A percentile compares a stretch with the other conserved stretches of the same genome.
phyloP scores from a whole-genome alignment of 2,113 vertebrate species.

The Tor tambroides region DNA sequence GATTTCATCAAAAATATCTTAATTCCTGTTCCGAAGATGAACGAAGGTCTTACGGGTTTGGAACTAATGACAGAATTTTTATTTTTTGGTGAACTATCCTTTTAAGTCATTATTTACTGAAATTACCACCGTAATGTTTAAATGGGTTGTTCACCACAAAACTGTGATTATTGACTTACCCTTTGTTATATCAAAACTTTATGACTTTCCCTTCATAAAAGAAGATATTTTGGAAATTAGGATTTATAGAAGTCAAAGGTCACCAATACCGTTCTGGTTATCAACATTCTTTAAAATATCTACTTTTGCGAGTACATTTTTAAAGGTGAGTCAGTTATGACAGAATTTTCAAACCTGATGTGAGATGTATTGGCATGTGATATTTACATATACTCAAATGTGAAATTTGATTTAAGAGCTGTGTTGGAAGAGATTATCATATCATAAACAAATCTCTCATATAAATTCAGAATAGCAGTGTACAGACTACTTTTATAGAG shows the following conservation, averaged over 20 bases:
- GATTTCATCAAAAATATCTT: too few relatives aligned
- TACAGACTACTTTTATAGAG: not conserved
- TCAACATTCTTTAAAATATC: not conserved
- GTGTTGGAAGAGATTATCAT: not conserved
- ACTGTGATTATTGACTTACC: not conserved
- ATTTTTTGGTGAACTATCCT: too few relatives aligned
- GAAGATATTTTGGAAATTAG: not conserved
- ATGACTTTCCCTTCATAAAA: not conserved
- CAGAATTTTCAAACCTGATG: not conserved
- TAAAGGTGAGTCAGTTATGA: not conserved
- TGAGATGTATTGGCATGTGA: not conserved
- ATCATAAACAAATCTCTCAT: not conserved
- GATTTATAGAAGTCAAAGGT: not conserved
- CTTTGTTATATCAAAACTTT: not conserved
- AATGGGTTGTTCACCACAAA: not conserved
- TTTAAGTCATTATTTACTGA: too few relatives aligned
- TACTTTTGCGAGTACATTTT: not conserved
- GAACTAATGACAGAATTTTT: too few relatives aligned
- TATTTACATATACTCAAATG: not conserved
- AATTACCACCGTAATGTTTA: too few relatives aligned
- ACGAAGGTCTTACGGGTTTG: too few relatives aligned
- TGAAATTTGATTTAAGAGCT: not conserved
- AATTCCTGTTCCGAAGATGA: too few relatives aligned
- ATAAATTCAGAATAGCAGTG: not conserved
- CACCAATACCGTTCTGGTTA: not conserved